Conservation (phyloP, 2,113 vertebrate species). For the Gorilla gorilla region DNA sequence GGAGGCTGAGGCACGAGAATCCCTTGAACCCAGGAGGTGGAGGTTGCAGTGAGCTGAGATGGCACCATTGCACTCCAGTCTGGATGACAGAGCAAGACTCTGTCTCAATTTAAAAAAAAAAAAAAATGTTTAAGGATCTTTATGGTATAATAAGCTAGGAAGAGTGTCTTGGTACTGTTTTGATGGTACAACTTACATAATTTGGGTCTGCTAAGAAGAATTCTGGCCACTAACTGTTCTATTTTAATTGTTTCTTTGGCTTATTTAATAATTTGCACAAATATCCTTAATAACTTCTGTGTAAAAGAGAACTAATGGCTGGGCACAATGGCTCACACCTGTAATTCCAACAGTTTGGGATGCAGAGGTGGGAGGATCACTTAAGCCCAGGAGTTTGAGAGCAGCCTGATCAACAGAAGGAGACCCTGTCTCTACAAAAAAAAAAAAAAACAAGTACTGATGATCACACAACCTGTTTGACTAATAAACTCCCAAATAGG, state of each 20-base stretch:
- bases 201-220: neutral
- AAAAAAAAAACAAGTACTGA: neutral
- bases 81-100: no score
- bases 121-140: neutral
- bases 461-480: neutral
- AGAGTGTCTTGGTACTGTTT: neutral
- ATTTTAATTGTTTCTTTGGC: neutral
- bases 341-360: no score
- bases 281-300: neutral
- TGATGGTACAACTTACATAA: neutral
- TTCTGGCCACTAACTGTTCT: neutral
- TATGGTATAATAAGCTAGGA: neutral
- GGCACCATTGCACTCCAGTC: no score
- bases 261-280: neutral
- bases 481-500: neutral
- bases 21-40: no score
- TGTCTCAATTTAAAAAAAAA: no score
- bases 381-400: no score
- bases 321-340: no score
- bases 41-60: no score
- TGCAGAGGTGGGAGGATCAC: no score
- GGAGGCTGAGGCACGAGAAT: no score
- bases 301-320: neutral
- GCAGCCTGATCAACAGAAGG: no score
- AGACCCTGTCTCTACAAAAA: no score